These are phyloP conservation scores for Rhagoletis zephyria DNA, from an alignment of 1,140 invertebrate species.

Conservation along the genomic window DNA sequence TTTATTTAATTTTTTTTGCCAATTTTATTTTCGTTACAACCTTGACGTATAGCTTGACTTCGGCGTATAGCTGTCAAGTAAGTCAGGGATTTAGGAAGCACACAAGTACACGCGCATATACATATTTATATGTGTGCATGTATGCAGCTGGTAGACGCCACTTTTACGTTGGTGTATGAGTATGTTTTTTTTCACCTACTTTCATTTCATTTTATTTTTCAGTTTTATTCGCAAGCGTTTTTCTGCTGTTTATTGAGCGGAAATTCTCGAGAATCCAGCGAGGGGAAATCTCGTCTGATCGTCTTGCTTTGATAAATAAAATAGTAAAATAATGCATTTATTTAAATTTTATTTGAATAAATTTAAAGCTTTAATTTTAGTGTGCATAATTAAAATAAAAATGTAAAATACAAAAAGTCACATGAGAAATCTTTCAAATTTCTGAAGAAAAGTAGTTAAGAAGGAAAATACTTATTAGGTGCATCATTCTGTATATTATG, in stretches of 20 bases:
- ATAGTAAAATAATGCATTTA: constrained; percentile 7
- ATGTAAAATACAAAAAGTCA: too few relatives aligned
- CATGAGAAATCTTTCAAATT: too few relatives aligned
- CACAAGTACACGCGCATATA: not conserved
- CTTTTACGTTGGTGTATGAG: too few relatives aligned
- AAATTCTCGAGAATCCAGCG: not conserved
- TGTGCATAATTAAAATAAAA: too few relatives aligned
- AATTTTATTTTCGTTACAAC: not conserved
- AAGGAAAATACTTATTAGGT: too few relatives aligned
- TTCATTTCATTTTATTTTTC: constrained; percentile 25
- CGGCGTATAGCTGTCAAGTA: not conserved
- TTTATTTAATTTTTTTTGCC: not conserved
- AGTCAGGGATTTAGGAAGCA: not conserved
- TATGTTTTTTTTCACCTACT: not conserved
- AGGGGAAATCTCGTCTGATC: not conserved
- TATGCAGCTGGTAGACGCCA: too few relatives aligned
- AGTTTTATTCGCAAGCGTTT: not conserved
- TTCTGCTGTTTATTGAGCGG: constrained; percentile 30
- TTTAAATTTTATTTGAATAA: not conserved
- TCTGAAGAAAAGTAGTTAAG: too few relatives aligned
- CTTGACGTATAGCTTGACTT: too few relatives aligned
- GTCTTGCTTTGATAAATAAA: constrained; percentile 1
- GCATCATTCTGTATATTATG: too few relatives aligned
- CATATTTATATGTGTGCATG: too few relatives aligned
- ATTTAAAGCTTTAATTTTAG: too few relatives aligned